A percentile compares a stretch with the other conserved stretches of the same genome.
phyloP scores from a whole-genome alignment of 2,113 vertebrate species.

The Esox niger region DNA sequence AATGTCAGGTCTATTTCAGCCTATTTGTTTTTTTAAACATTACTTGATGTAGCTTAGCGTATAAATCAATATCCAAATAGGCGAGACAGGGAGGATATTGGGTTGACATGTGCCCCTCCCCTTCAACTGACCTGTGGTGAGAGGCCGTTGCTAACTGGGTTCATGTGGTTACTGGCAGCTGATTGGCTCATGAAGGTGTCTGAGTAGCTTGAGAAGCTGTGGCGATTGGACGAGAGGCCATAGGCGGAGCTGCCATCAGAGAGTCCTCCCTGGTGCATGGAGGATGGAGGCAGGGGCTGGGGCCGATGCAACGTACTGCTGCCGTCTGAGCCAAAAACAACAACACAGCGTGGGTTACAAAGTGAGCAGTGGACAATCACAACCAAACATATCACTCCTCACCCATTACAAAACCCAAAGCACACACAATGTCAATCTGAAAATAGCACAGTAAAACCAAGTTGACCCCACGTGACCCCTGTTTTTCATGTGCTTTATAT shows the following conservation, averaged over 20 bases:
- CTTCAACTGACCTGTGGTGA: conserved; percentile 88
- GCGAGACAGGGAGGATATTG: not conserved
- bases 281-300: conserved; percentile 94
- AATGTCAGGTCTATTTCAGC: not conserved
- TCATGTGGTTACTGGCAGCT: conserved; percentile 95
- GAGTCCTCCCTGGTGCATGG: conserved; percentile 97
- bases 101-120: not conserved
- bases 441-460: no score
- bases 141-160: conserved; percentile 93
- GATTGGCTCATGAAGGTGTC: conserved; percentile 96
- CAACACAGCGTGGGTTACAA: not conserved
- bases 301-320: conserved; percentile 93
- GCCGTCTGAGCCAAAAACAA: conserved; percentile 74
- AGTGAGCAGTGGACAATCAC: no score
- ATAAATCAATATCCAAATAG: not conserved
- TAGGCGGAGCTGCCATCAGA: conserved; percentile 84
- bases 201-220: conserved; percentile 96
- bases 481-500: not conserved
- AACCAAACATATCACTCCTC: not conserved
- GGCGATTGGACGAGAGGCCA: conserved; percentile 84
- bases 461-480: not conserved
- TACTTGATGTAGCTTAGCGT: no score
- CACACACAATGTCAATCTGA: no score
- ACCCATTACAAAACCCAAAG: not conserved
- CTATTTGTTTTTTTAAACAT: no score